Evolutionary conservation across 2,888 invertebrate genomes (phyloP).

Genomic region (Volucella inflata): DNA sequence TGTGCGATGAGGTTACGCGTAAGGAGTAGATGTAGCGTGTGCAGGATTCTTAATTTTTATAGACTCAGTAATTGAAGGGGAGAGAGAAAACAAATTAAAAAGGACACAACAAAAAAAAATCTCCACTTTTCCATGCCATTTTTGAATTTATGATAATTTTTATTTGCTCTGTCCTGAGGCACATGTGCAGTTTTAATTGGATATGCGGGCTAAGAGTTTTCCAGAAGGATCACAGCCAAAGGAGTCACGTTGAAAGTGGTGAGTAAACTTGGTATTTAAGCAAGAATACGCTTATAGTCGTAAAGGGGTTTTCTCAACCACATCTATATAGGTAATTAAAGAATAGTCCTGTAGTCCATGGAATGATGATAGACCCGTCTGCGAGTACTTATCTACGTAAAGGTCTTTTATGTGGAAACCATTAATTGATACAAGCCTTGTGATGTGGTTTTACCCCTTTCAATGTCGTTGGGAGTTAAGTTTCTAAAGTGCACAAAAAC

Average conservation of each 20-base stretch:
- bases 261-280: too few relatives aligned
- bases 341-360: too few relatives aligned
- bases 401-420: too few relatives aligned
- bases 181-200: slow-evolving; percentile 69
- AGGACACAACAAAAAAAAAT: slow-evolving; percentile 3
- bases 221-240: slow-evolving; percentile 29
- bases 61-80: slow-evolving; percentile 47
- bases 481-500: too few relatives aligned
- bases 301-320: too few relatives aligned
- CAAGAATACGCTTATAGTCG: too few relatives aligned
- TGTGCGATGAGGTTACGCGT: slow-evolving; percentile 16
- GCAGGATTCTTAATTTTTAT: slow-evolving; percentile 39
- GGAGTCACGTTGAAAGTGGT: slow-evolving; percentile 12
- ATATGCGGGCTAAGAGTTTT: slow-evolving; percentile 22
- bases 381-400: too few relatives aligned
- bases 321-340: too few relatives aligned
- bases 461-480: too few relatives aligned
- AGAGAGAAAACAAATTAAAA: slow-evolving; percentile 38
- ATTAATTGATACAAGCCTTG: too few relatives aligned
- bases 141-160: slow-evolving; percentile 69
- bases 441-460: too few relatives aligned
- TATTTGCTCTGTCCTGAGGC: slow-evolving; percentile 44
- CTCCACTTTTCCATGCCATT: slow-evolving; percentile 1
- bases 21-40: slow-evolving; percentile 10
- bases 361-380: too few relatives aligned